Evolutionary conservation across 2,888 invertebrate genomes (phyloP).

Genomic region (Timandra comae): DNA sequence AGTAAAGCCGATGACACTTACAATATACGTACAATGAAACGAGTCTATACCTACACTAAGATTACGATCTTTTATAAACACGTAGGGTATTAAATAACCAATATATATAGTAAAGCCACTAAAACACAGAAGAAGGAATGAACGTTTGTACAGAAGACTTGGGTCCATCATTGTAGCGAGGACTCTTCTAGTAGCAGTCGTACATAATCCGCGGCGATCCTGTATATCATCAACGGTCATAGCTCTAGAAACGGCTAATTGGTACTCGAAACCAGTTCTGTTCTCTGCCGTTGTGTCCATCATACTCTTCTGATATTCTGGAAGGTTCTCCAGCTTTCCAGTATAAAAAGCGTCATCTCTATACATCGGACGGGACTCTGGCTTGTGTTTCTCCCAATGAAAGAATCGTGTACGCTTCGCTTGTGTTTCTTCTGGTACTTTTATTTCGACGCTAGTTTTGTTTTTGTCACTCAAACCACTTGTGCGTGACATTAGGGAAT

Average conservation of each 20-base stretch:
- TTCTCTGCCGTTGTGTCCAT: conserved; percentile 32
- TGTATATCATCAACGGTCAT: conserved; percentile 52
- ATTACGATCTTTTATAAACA: conserved; percentile 52
- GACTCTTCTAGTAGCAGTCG: conserved; percentile 57
- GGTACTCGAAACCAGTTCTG: conserved; percentile 64
- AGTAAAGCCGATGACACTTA: conserved; percentile 53
- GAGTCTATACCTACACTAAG: conserved; percentile 38
- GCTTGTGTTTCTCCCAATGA: conserved; percentile 54
- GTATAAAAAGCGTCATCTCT: conserved; percentile 65
- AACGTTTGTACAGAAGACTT: conserved; percentile 41
- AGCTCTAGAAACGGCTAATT: conserved; percentile 61
- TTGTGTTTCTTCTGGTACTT: conserved; percentile 25
- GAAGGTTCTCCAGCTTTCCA: conserved; percentile 50
- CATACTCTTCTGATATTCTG: conserved; percentile 57
- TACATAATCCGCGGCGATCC: conserved; percentile 54
- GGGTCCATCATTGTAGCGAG: conserved; percentile 68
- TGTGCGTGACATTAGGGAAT: conserved; percentile 49
- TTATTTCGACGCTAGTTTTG: conserved; percentile 34
- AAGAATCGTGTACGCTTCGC: conserved; percentile 36
- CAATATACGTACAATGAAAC: conserved; percentile 45
- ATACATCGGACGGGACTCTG: conserved; percentile 60
- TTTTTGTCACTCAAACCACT: conserved; percentile 35
- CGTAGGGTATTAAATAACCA: conserved; percentile 57
- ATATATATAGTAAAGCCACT: conserved; percentile 48
- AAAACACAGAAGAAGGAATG: conserved; percentile 43